Base-by-base conservation (phyloP, 2,113 vertebrate genomes). In the Lipotes vexillifer region DNA sequence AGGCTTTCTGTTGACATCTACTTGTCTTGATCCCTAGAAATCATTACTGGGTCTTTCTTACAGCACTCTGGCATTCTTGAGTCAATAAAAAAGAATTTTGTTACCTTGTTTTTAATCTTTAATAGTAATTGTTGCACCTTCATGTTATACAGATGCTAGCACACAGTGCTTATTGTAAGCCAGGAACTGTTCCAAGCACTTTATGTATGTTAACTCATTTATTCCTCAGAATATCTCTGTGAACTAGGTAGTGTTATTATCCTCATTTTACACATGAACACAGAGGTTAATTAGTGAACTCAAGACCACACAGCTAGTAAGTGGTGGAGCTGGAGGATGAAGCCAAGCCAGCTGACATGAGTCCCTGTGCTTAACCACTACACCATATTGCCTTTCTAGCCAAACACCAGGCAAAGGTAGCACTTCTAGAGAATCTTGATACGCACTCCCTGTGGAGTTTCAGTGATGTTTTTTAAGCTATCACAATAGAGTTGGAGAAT, bases 401-500 rank as follows among this genome's bases (percentile, higher is more conserved):
- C 25, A 59, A 75, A 52, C 46, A 77, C 52, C 59, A 72, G 86
- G 38, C 69, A 83, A 7, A 92, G 33, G 85, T 14, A 72, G 46
- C 21, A 6, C 84, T 84, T 72, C 5, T 10, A 15, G 80, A 91
- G 89, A 89, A n/a, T 72, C 77, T 55, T 27, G 5, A 13, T 68
- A 8, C 0, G 1, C n/a, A 4, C 31, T 89, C 12, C 75, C 61
- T 82, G 46, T 74, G 36, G 57, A 36, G 27, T 25, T 68, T 55
- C 82, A 46, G 23, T 36, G 65, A 41, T 85, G 11, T 88, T 90
- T 93, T 69, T 85, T 72, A 63, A 66, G 41, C 90, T 90, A 23
- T 87, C 83, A 90, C 65, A 93, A 36, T 49, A 63, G 88, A 57
- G 31, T 27, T 97, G 93, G 94, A 97, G 63, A 93, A 84, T 90